Evolutionary conservation across 2,888 invertebrate genomes (phyloP).

Genomic region (Dryadula phaetusa): DNA sequence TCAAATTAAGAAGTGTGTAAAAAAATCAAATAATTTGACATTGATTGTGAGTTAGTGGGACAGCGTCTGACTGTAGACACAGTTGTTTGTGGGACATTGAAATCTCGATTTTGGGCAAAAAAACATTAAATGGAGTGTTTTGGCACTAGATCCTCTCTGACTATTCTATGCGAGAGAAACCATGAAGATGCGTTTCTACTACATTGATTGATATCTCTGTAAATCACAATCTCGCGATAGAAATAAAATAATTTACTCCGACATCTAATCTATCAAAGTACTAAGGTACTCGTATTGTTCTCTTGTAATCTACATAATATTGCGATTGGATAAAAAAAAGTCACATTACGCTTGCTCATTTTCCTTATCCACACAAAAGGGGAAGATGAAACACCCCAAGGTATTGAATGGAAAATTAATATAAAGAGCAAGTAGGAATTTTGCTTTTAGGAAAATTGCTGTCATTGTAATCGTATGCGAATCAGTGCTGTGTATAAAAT

Average conservation of each 20-base stretch:
- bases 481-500: constrained; percentile 29
- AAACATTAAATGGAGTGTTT: no score
- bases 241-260: constrained; percentile 18
- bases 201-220: no score
- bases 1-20: no score
- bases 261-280: constrained; percentile 25
- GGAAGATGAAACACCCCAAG: constrained; percentile 41
- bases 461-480: constrained; percentile 56
- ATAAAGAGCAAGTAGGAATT: constrained; percentile 52
- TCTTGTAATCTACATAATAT: constrained; percentile 31
- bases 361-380: constrained; percentile 39
- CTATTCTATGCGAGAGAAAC: no score
- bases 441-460: constrained; percentile 61
- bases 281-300: constrained; percentile 13
- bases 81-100: no score
- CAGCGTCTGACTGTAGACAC: no score
- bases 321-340: constrained; percentile 32
- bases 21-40: no score
- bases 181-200: no score
- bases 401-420: constrained; percentile 56
- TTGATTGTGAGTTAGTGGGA: no score
- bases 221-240: neutral
- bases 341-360: constrained; percentile 34
- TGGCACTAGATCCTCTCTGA: no score
- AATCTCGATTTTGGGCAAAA: no score